Percentiles rank a stretch among this genome's conserved stretches.
Evolutionary conservation across 2,113 vertebrate genomes (phyloP).

Genomic region (Hemiscyllium ocellatum): DNA sequence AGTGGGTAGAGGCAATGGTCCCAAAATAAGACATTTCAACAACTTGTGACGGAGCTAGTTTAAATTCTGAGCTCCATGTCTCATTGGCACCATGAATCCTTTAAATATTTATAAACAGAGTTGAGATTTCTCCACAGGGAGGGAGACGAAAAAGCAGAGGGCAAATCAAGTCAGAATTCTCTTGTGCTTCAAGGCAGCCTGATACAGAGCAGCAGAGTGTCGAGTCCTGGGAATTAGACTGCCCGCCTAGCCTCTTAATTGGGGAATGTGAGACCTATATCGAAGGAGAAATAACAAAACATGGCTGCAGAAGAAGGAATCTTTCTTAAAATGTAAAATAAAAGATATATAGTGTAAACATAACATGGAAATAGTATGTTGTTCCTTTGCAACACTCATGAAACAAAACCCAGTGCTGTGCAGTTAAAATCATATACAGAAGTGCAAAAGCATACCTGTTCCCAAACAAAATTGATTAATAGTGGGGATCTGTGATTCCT

Average conservation of each 20-base stretch:
- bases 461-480: background rate
- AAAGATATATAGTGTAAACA: background rate
- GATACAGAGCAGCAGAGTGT: background rate
- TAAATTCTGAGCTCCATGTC: conserved; percentile 6
- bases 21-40: background rate
- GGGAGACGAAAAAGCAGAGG: background rate
- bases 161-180: conserved; percentile 32
- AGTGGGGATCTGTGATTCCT: background rate
- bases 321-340: background rate
- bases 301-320: background rate
- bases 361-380: background rate
- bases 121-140: conserved; percentile 23
- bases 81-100: background rate
- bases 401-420: background rate
- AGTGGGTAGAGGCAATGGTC: background rate
- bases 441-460: background rate
- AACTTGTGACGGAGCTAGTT: conserved; percentile 6
- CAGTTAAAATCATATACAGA: background rate
- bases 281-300: background rate
- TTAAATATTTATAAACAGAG: conserved; percentile 34
- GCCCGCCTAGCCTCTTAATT: conserved; percentile 19
- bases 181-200: background rate
- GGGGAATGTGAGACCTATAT: background rate
- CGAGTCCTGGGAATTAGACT: conserved; percentile 15
- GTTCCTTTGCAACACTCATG: background rate